Percentiles rank a stretch among this genome's conserved stretches.
phyloP scores from a whole-genome alignment of 2,113 vertebrate species.

The Antechinus stuartii region DNA sequence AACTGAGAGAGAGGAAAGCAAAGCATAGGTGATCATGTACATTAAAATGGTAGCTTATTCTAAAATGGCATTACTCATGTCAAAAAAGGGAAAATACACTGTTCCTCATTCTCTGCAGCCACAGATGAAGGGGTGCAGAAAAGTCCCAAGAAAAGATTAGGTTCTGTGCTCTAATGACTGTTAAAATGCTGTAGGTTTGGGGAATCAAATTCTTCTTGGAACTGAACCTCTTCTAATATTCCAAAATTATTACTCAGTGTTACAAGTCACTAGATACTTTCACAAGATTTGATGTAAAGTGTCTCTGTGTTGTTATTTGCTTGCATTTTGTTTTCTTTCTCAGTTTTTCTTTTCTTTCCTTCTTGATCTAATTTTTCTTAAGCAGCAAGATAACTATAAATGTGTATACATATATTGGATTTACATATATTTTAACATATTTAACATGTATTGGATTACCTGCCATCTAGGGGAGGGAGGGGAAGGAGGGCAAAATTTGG shows the following conservation, averaged over 20 bases:
- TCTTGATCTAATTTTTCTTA: too few relatives aligned
- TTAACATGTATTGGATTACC: too few relatives aligned
- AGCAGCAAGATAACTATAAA: too few relatives aligned
- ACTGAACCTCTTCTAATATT: neutral
- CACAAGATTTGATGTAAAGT: neutral
- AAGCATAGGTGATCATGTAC: neutral
- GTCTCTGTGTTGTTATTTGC: too few relatives aligned
- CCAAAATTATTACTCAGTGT: neutral
- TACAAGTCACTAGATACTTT: neutral
- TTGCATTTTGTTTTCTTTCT: too few relatives aligned
- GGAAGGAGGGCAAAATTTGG: too few relatives aligned
- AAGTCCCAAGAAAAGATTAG: neutral
- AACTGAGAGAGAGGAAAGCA: neutral
- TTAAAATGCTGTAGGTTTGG: neutral
- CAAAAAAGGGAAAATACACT: neutral
- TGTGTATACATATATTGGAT: too few relatives aligned
- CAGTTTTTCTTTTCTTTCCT: too few relatives aligned
- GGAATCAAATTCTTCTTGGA: neutral
- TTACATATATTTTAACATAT: too few relatives aligned
- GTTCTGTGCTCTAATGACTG: neutral
- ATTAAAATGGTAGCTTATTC: neutral
- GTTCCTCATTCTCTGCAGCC: neutral
- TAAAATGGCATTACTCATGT: neutral
- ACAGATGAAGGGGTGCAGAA: neutral
- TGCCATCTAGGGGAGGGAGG: too few relatives aligned